A percentile compares a stretch with the other conserved stretches of the same genome.
Evolutionary conservation across 2,888 invertebrate genomes (phyloP).

Genomic region (Clitarchus hookeri): DNA sequence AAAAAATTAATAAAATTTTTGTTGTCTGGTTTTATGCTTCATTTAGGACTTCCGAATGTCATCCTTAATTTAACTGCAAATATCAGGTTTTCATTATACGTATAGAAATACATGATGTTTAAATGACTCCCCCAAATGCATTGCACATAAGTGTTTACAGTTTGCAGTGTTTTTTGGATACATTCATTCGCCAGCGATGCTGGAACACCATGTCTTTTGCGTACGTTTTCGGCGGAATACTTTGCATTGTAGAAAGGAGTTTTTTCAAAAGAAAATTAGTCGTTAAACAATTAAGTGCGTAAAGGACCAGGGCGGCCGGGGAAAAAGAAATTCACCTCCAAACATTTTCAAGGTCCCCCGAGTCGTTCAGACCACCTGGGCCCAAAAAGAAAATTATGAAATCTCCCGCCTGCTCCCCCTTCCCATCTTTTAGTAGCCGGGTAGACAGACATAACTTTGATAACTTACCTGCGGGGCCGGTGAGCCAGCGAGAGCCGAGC

Average conservation of each 20-base stretch:
- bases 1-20: too few species aligned
- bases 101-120: too few species aligned
- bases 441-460: constrained; percentile 28
- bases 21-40: too few species aligned
- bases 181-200: too few species aligned
- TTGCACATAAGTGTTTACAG: too few species aligned
- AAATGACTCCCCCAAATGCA: too few species aligned
- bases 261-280: neutral
- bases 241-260: neutral
- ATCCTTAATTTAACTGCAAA: too few species aligned
- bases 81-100: too few species aligned
- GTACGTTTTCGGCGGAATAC: neutral
- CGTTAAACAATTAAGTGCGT: constrained; percentile 7
- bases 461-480: constrained; percentile 27
- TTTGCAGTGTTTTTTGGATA: too few species aligned
- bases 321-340: neutral
- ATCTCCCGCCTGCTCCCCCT: neutral
- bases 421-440: neutral
- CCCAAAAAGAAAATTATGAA: constrained; percentile 15
- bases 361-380: constrained; percentile 22
- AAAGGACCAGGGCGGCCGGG: neutral
- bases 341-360: constrained; percentile 23
- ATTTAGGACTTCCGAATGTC: too few species aligned
- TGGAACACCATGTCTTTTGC: neutral
- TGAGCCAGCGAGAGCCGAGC: neutral